phyloP scores from a whole-genome alignment of 2,888 invertebrate genomes.

The Suillia variegata region DNA sequence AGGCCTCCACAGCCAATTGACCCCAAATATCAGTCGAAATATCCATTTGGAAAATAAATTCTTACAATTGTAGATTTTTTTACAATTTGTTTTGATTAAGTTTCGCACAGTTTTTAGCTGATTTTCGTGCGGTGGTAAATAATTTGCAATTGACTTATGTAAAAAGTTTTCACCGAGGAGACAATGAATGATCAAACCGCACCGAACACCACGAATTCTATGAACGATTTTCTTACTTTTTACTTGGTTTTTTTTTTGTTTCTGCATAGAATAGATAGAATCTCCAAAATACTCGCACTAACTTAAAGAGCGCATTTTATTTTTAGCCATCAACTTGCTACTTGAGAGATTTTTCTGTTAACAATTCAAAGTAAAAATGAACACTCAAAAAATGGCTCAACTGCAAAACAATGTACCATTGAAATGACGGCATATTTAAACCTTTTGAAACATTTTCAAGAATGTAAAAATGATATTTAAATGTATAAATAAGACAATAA shows the following conservation, averaged over 20 bases:
- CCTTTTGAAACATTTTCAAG: too few species aligned
- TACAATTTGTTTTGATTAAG: not conserved
- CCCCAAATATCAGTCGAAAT: constrained; percentile 84
- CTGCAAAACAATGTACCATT: too few species aligned
- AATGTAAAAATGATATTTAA: too few species aligned
- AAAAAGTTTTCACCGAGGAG: constrained; percentile 16
- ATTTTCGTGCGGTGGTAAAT: not conserved
- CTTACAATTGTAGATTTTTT: not conserved
- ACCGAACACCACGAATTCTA: constrained; percentile 31
- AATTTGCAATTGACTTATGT: constrained; percentile 21
- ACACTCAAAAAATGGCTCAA: too few species aligned
- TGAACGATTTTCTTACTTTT: constrained; percentile 9
- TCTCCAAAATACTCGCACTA: too few species aligned
- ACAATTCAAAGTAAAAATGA: too few species aligned
- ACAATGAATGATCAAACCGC: constrained; percentile 22
- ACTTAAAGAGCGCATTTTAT: constrained; percentile 23
- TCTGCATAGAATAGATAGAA: too few species aligned
- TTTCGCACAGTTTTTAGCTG: not conserved
- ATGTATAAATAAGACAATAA: too few species aligned
- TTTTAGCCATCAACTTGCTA: constrained; percentile 33
- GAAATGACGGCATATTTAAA: too few species aligned
- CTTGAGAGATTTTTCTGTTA: constrained; percentile 24
- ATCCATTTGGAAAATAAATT: constrained; percentile 65
- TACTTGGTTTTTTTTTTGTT: not conserved
- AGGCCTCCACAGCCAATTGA: constrained; percentile 84